Evolutionary conservation across 2,888 invertebrate species (phyloP), one percentile per base, ranked within the genome.

Genomic region (Notocelia uddmanniana): DNA sequence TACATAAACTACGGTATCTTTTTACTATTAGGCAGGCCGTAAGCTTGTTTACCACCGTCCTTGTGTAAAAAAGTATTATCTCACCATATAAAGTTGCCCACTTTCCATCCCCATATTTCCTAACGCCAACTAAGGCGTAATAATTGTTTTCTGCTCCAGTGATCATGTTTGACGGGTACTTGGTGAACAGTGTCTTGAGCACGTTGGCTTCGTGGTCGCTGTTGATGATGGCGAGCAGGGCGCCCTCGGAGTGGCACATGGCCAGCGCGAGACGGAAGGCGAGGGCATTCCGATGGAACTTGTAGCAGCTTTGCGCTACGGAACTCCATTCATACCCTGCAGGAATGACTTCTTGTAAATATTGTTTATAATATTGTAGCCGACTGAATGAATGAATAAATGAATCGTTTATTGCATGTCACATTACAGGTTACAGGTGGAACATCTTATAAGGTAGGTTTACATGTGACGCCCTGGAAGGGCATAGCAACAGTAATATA

Each of bases 281-380:
- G 1, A 10, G 19, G 6, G 37, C 10, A 0, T 3, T 10, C 0
- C n/a, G 10, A 37, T 68, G 68, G 58, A 68, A 68, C 58, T 37
- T 68, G 68, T 68, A 68, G 58, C 68, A 68, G 50, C 58, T 68
- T 21, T 11, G n/a, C 0, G 26, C 13, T 15, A 2, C 48, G 5
- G 10, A 1, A 3, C 58, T 50, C n/a, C 34, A 2, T 19, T 34
- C n/a, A 31, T 68, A 68, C 3, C 18, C 68, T 68, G 63, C 19
- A 13, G 11, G 1, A 50, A 8, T 50, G n/a, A 8, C 18, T 3
- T 5, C 3, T 18, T 3, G n/a, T n/a, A n/a, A n/a, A n/a, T n/a
- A n/a, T n/a, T n/a, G n/a, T n/a, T n/a, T n/a, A n/a, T n/a, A n/a
- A n/a, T n/a, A n/a, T n/a, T n/a, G n/a, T n/a, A n/a, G n/a, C n/a